phyloP scores from a whole-genome alignment of 1,140 invertebrate genomes.

The Pogonognathellus flavescens region DNA sequence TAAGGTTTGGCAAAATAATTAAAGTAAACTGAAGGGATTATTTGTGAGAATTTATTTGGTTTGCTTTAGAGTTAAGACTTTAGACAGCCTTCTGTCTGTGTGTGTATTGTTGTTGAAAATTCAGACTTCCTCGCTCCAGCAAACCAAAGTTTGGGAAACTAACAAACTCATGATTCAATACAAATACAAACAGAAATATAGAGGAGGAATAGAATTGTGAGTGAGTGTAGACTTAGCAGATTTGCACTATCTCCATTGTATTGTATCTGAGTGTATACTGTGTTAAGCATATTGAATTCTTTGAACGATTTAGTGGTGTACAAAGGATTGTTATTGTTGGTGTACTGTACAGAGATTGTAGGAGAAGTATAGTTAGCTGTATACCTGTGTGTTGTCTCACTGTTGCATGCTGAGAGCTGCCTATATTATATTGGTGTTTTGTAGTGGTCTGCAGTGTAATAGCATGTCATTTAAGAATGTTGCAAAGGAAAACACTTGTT shows the following conservation, averaged over 20 bases:
- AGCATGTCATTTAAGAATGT: constrained; percentile 32
- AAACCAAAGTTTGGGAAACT: constrained; percentile 11
- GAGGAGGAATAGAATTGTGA: neutral
- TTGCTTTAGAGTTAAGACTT: neutral
- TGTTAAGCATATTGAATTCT: neutral
- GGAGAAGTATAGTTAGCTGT: neutral
- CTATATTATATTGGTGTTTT: neutral
- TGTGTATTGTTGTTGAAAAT: neutral
- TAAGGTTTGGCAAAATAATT: too few relatives aligned
- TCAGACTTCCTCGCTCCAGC: neutral
- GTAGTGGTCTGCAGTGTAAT: neutral
- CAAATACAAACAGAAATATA: neutral
- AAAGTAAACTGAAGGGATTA: too few relatives aligned
- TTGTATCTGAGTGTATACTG: neutral
- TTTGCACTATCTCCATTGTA: neutral
- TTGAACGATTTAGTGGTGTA: neutral
- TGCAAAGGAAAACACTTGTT: too few relatives aligned
- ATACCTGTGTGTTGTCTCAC: neutral
- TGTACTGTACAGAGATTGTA: neutral
- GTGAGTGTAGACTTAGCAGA: neutral
- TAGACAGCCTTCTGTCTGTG: neutral
- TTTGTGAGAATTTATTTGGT: too few relatives aligned
- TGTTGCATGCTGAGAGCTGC: neutral
- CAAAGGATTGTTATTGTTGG: neutral
- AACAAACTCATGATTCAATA: neutral